phyloP scores from a whole-genome alignment of 2,888 invertebrate species.

The Ophonus ardosiacus region DNA sequence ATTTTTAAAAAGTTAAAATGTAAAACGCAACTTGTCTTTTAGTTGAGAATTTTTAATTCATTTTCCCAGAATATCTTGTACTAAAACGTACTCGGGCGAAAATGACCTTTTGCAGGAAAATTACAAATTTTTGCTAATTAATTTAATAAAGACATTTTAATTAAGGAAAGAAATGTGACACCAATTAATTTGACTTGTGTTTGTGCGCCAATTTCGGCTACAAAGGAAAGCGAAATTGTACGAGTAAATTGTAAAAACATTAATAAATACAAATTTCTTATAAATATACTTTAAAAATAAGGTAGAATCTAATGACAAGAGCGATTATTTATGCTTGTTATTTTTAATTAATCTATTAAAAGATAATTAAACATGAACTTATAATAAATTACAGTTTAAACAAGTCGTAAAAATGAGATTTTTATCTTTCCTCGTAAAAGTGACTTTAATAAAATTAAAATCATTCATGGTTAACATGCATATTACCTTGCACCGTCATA shows the following conservation, averaged over 20 bases:
- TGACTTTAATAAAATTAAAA: constrained; percentile 4
- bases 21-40: neutral
- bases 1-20: neutral
- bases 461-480: neutral
- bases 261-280: neutral
- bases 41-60: constrained; percentile 7
- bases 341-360: constrained; percentile 34
- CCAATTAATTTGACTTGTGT: constrained; percentile 45
- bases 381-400: neutral
- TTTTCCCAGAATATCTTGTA: constrained; percentile 5
- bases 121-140: constrained; percentile 50
- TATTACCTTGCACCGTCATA: neutral
- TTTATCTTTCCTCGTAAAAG: constrained; percentile 2
- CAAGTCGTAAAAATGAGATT: neutral
- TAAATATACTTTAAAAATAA: neutral
- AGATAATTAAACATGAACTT: neutral
- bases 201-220: constrained; percentile 10
- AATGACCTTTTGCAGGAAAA: constrained; percentile 33
- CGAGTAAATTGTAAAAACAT: constrained; percentile 10
- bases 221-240: constrained; percentile 36
- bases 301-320: neutral
- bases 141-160: constrained; percentile 43
- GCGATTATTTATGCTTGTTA: constrained; percentile 17
- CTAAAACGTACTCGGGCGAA: neutral
- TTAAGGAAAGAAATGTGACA: constrained; percentile 40